A percentile compares a stretch with the other conserved stretches of the same genome.
Conservation (phyloP, 2,797 vertebrate species). For the Acanthurus leucopareius region DNA sequence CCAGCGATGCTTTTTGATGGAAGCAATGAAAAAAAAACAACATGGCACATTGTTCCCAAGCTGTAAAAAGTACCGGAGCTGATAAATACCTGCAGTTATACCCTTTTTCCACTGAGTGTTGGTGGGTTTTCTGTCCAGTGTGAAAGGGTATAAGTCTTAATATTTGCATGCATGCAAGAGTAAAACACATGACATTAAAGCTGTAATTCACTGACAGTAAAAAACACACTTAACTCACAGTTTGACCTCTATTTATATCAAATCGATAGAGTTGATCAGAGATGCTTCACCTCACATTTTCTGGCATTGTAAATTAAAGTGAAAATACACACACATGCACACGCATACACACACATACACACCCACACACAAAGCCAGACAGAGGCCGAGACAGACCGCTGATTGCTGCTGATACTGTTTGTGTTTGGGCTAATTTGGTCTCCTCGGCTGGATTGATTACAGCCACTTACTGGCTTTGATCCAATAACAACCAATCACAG, state of each 20-base stretch:
- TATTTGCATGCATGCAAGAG: background rate
- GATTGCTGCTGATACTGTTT: conserved; percentile 69
- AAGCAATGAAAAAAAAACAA: no score
- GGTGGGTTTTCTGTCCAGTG: no score
- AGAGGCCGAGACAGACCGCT: conserved; percentile 30
- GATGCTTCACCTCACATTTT: conserved; percentile 20
- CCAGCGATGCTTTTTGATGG: no score
- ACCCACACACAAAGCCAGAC: conserved; percentile 16
- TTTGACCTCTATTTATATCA: conserved; percentile 17
- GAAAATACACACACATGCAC: conserved; percentile 31
- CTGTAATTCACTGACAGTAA: background rate
- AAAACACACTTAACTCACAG: background rate
- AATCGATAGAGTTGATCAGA: conserved; percentile 31
- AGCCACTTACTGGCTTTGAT: conserved; percentile 66
- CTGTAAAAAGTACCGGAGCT: no score
- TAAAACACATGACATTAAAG: conserved; percentile 9
- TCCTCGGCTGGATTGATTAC: conserved; percentile 72
- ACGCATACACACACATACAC: conserved; percentile 21
- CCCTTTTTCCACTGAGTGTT: no score
- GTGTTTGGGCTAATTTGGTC: conserved; percentile 65
- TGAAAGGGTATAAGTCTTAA: no score
- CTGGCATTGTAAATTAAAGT: background rate
- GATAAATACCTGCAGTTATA: no score
- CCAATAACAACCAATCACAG: conserved; percentile 66
- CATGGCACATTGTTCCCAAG: no score